Evolutionary conservation across 2,113 vertebrate genomes (phyloP).

Genomic region (Rhizomys pruinosus): DNA sequence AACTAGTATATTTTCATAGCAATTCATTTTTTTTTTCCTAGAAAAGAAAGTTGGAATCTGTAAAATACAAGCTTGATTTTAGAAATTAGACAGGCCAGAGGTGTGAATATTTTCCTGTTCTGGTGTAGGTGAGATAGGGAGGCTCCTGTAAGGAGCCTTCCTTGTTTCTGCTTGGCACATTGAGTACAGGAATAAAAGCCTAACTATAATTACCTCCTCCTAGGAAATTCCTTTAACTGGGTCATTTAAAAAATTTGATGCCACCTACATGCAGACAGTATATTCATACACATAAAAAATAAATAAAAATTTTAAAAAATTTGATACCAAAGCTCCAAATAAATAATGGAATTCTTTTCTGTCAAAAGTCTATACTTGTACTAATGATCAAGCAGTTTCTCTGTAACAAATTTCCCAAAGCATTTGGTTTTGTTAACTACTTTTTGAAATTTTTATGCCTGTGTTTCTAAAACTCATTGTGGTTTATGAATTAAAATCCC

Average conservation of each 20-base stretch:
- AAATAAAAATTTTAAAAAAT: too few species aligned
- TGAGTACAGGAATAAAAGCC: constrained; percentile 22
- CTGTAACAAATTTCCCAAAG: constrained; percentile 72
- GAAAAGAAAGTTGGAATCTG: not conserved
- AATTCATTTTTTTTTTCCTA: not conserved
- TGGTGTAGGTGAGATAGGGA: not conserved
- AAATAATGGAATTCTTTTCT: constrained; percentile 53
- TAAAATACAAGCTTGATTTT: not conserved
- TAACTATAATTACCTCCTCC: not conserved
- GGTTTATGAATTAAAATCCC: constrained; percentile 74
- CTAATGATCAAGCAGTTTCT: constrained; percentile 29
- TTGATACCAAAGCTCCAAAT: not conserved
- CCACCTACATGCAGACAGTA: too few species aligned
- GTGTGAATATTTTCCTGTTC: not conserved
- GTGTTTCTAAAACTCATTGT: constrained; percentile 67
- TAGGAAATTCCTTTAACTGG: constrained; percentile 1
- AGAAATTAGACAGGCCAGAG: not conserved
- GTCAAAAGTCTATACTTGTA: not conserved
- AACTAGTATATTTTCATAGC: constrained; percentile 8
- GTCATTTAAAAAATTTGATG: too few species aligned
- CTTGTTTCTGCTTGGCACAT: not conserved
- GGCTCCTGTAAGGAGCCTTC: not conserved
- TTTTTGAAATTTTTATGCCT: constrained; percentile 51
- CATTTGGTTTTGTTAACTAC: constrained; percentile 61
- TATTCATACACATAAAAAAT: too few species aligned